Base-by-base conservation (phyloP, 2,113 vertebrate species). In the Siniperca knerii region DNA sequence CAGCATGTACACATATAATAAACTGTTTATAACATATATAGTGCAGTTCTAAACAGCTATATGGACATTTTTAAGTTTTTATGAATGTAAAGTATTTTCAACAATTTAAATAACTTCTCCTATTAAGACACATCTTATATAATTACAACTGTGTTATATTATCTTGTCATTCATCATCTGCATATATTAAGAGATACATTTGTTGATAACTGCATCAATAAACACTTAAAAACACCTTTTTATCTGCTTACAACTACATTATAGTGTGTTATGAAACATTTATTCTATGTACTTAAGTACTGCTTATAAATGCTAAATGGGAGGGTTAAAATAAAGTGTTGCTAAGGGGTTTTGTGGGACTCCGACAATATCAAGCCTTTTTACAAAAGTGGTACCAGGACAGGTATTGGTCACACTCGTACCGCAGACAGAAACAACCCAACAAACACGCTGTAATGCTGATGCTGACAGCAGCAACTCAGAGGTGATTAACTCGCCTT, bases 391-490 rank as follows among this genome's bases (percentile, higher is more conserved):
- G 18, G 18, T 2, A 58, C 13, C 29, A 77, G 25, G 35, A 2
- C 35, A 54, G 23, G 7, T 12, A 52, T 23, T 8, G 20, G 12
- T 23, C 25, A 57, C 20, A 58, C 2, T 54, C 4, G 12, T 64
- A 54, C 18, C 7, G 15, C 35, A 73, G 23, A 80, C 75, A 80
- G 46, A 76, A 76, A 74, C 57, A 60, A 50, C 13, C 16, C 42
- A 11, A 29, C 55, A 71, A 13, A 72, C 9, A 70, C 2, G 11
- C 46, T 58, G n/a, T 3, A 12, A 40, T 4, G 8, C 29, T 16
- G 54, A 68, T 6, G 23, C 29, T 8, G 25, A 76, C 33, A 67
- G 46, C 58, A 81, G 66, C 67, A 74, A n/a, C 79, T 89, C 55
- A 69, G 71, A 75, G 60, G 40, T 74, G 71, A 74, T 12, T 1